These are phyloP conservation scores for Galendromus occidentalis DNA, from an alignment of 1,140 invertebrate genomes.

Conservation along the genomic window DNA sequence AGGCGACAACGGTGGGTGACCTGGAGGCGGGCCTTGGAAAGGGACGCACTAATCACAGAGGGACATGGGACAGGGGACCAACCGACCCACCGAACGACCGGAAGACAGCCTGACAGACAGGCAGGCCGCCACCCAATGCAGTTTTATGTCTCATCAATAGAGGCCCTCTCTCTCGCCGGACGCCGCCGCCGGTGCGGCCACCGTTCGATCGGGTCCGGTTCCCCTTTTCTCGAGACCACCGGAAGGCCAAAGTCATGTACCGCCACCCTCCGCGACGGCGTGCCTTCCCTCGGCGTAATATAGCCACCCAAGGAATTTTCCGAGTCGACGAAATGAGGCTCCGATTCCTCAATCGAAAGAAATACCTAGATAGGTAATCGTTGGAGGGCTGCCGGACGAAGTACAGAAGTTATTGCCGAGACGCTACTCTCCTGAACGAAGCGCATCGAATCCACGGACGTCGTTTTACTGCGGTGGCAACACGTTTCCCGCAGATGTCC, in stretches of 20 bases:
- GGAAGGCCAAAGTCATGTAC: neutral
- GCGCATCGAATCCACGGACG: neutral
- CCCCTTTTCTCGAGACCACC: neutral
- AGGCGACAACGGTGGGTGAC: neutral
- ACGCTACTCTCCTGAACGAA: neutral
- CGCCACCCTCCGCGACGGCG: neutral
- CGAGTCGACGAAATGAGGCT: neutral
- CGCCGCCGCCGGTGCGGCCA: neutral
- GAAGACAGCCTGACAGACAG: neutral
- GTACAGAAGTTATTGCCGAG: neutral
- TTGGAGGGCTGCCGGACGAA: neutral
- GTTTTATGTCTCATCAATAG: slow-evolving; percentile 9
- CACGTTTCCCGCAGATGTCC: neutral
- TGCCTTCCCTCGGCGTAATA: neutral
- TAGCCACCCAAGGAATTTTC: neutral
- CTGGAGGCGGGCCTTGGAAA: slow-evolving; percentile 10
- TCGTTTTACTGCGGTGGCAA: neutral
- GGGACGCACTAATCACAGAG: neutral
- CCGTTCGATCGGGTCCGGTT: neutral
- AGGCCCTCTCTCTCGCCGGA: slow-evolving; percentile 1
- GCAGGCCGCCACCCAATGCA: slow-evolving; percentile 6
- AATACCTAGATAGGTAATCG: too few species aligned
- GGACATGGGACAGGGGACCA: neutral
- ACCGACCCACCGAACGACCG: neutral
- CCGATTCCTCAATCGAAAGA: too few species aligned